Conservation (phyloP, 2,797 vertebrate species). For the Furcifer pardalis region DNA sequence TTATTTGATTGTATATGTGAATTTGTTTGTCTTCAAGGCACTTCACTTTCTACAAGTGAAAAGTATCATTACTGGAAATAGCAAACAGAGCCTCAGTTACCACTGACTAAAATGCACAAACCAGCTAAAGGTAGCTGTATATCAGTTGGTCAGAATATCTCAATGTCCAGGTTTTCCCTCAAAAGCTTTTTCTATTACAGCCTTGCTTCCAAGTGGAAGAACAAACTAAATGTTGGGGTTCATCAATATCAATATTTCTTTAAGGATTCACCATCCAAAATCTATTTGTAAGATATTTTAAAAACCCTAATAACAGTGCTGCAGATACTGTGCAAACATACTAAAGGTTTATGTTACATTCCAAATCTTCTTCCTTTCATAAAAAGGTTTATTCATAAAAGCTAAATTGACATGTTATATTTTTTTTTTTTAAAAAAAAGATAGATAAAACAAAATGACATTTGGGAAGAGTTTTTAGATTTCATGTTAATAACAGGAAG, state of each 20-base stretch:
- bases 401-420: too few relatives aligned
- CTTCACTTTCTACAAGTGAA: not conserved
- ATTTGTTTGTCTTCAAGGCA: not conserved
- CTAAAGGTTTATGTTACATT: not conserved
- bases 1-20: not conserved
- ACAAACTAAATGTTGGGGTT: not conserved
- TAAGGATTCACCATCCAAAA: not conserved
- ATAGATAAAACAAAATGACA: too few relatives aligned
- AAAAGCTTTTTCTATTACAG: not conserved
- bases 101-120: not conserved
- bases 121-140: not conserved
- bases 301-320: not conserved
- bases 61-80: not conserved
- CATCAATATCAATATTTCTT: not conserved
- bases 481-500: too few relatives aligned
- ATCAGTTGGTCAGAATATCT: not conserved
- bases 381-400: too few relatives aligned
- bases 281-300: not conserved
- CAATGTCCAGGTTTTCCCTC: not conserved
- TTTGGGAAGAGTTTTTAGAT: too few relatives aligned
- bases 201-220: not conserved
- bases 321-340: not conserved
- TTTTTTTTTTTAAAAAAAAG: too few relatives aligned
- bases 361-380: not conserved
- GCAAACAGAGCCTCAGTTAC: not conserved